Evolutionary conservation across 2,888 invertebrate species (phyloP), one percentile per base, ranked within the genome.

Genomic region (Aplocera efformata): DNA sequence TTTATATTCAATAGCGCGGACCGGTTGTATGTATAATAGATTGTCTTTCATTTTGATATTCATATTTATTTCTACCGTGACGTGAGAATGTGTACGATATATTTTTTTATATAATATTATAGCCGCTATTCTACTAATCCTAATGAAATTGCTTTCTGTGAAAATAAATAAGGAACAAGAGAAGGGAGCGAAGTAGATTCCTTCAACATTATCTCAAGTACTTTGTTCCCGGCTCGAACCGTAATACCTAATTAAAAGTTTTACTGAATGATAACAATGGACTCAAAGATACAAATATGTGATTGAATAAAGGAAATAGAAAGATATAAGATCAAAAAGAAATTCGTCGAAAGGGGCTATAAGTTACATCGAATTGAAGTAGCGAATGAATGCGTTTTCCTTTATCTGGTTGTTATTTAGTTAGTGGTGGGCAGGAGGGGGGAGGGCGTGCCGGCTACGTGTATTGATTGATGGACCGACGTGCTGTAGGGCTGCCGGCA

Each of bases 381-480:
- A 63, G 60, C 58, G 54, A 57, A 55, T 56, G 58, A 70, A 71
- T 75, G 66, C 67, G 65, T 68, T 73, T 70, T 57, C 56, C 60
- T 68, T 66, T 72, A 72, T 72, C 70, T 69, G 62, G 51, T 60
- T 67, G 70, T 76, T 74, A 72, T 75, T 73, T 76, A 70, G 72
- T 74, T 70, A 67, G 67, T 46, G 53, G 53, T 47, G 42, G 57
- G 58, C 34, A 56, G 47, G 44, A 35, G 53, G 44, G 46, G 48
- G 53, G 58, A 46, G 48, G 53, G 55, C 38, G 58, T 50, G 53
- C 53, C 62, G 56, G 53, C 48, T 44, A 50, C 55, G 48, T 56
- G 67, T 77, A 78, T 78, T 77, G 77, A 78, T 76, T 77, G 73
- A 77, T 71, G 60, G 63, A 49, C 62, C 58, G 58, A 67, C 70